phyloP scores from a whole-genome alignment of 2,113 vertebrate species.

The Vidua chalybeata region DNA sequence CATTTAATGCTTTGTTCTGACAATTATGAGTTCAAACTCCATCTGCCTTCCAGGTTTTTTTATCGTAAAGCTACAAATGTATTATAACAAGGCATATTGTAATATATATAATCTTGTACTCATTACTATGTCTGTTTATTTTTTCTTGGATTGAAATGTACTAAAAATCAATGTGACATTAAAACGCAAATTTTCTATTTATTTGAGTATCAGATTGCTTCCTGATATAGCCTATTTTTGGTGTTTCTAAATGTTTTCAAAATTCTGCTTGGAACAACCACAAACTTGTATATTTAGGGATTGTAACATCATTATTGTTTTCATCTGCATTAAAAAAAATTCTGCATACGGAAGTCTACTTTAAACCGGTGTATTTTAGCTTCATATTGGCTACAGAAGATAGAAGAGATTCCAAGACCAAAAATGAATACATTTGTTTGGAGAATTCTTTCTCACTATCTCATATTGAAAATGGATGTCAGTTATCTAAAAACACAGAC shows the following conservation, averaged over 20 bases:
- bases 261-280: constrained; percentile 2
- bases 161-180: constrained; percentile 92
- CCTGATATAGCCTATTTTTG: constrained; percentile 32
- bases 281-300: constrained; percentile 31
- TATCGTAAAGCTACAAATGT: constrained; percentile 87
- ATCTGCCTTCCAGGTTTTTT: constrained; percentile 81
- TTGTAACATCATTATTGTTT: constrained; percentile 18
- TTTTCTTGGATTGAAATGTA: constrained; percentile 89
- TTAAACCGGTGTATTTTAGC: constrained; percentile 24
- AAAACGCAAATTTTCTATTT: constrained; percentile 93
- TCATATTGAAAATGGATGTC: constrained; percentile 30
- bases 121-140: constrained; percentile 89
- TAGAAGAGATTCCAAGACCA: constrained; percentile 38
- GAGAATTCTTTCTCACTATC: constrained; percentile 45
- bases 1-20: constrained; percentile 80
- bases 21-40: constrained; percentile 81
- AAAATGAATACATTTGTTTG: neutral
- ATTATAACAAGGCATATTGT: constrained; percentile 93
- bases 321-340: constrained; percentile 41
- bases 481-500: neutral
- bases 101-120: constrained; percentile 91
- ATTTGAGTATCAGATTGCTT: constrained; percentile 73
- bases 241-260: constrained; percentile 46
- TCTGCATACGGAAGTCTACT: constrained; percentile 22
- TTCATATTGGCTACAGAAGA: constrained; percentile 33